A percentile compares a stretch with the other conserved stretches of the same genome.
Conservation (phyloP, 2,113 vertebrate genomes). For the Mobula hypostoma region DNA sequence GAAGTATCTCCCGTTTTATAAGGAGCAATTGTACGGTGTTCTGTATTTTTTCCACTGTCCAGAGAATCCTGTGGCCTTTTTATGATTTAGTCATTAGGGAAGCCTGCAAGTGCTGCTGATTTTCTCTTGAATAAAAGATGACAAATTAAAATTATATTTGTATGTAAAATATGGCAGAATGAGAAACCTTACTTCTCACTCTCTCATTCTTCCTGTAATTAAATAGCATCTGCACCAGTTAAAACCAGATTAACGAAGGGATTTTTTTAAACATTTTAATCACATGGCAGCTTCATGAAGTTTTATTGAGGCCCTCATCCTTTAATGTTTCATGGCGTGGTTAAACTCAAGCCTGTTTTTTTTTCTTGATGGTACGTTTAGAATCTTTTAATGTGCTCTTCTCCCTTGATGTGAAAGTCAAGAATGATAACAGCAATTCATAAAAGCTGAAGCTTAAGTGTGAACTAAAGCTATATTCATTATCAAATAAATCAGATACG, state of each 20-base stretch:
- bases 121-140: background rate
- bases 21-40: background rate
- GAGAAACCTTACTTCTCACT: background rate
- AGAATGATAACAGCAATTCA: background rate
- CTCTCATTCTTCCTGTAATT: background rate
- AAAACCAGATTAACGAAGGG: conserved; percentile 31
- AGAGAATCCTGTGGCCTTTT: background rate
- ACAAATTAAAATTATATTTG: background rate
- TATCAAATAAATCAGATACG: background rate
- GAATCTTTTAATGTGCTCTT: background rate
- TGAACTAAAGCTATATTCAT: background rate
- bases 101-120: background rate
- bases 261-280: conserved; percentile 7
- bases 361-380: background rate
- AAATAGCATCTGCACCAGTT: conserved; percentile 16
- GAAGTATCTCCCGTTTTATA: background rate
- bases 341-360: background rate
- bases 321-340: background rate
- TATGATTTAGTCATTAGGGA: background rate
- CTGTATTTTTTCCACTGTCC: background rate
- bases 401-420: background rate
- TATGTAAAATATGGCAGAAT: no score
- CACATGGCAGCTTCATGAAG: background rate
- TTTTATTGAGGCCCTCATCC: background rate
- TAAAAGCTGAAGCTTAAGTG: background rate